Conservation (phyloP, 2,888 invertebrate genomes). For the Zele albiditarsus region DNA sequence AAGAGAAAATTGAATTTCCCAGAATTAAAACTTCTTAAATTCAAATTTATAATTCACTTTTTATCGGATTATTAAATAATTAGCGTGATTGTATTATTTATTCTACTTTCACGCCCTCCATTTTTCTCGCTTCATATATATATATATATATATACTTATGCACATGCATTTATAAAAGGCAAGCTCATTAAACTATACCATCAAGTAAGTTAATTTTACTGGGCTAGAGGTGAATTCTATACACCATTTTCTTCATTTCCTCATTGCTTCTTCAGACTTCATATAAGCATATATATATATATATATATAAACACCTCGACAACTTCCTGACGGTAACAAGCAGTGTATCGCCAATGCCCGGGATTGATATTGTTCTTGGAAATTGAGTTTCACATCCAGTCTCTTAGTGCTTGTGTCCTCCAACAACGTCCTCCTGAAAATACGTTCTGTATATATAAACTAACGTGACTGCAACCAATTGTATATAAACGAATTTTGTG, state of each 20-base stretch:
- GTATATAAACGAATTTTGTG: conserved; percentile 2
- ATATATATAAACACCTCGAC: neutral
- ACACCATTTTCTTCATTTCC: neutral
- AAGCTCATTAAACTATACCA: neutral
- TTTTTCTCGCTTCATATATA: neutral
- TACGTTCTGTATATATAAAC: neutral
- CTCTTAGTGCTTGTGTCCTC: neutral
- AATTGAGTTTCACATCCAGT: conserved; percentile 42
- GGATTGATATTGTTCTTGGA: conserved; percentile 45
- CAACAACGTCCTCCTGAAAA: neutral
- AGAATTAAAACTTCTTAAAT: neutral
- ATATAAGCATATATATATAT: neutral
- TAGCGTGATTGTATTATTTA: neutral
- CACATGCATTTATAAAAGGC: neutral
- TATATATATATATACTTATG: neutral
- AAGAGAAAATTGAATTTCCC: neutral
- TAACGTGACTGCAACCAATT: neutral
- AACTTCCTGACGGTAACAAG: conserved; percentile 31
- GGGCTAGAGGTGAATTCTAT: neutral
- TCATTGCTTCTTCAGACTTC: neutral
- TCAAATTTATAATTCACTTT: neutral
- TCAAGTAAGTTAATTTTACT: neutral
- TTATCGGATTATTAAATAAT: neutral
- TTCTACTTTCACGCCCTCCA: neutral
- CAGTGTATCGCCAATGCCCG: conserved; percentile 27